A percentile compares a stretch with the other conserved stretches of the same genome.
Evolutionary conservation across 2,888 invertebrate genomes (phyloP).

Genomic region (Himalopsyche kuldschensis): DNA sequence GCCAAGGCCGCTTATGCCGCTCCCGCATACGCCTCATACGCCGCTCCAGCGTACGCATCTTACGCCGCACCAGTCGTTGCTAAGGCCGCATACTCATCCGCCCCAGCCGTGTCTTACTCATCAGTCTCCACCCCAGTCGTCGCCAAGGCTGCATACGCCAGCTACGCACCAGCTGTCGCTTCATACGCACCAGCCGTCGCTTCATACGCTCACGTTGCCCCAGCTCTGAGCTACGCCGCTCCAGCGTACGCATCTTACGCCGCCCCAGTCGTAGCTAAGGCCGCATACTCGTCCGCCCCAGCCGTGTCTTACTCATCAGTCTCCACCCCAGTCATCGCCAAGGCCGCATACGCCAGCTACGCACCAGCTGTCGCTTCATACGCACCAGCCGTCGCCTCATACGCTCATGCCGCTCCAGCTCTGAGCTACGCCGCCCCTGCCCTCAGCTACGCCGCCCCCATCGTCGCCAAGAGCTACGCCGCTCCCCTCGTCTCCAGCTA

Average conservation of each 20-base stretch:
- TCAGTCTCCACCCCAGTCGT: constrained; percentile 41
- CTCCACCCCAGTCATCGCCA: constrained; percentile 42
- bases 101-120: constrained; percentile 42
- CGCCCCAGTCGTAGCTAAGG: constrained; percentile 4
- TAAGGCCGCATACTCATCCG: constrained; percentile 50
- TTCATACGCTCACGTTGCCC: constrained; percentile 43
- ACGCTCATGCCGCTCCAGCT: constrained; percentile 42
- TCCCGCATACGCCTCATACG: neutral
- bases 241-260: neutral
- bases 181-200: constrained; percentile 36
- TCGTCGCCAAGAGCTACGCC: constrained; percentile 43
- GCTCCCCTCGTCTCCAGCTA: constrained; percentile 43
- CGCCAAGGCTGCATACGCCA: constrained; percentile 42
- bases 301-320: constrained; percentile 13
- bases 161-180: constrained; percentile 37
- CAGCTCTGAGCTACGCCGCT: constrained; percentile 32
- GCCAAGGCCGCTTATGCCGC: constrained; percentile 41
- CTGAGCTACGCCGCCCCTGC: constrained; percentile 35
- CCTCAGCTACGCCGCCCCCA: constrained; percentile 39
- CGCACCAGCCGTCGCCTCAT: constrained; percentile 40
- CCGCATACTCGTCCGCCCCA: no score
- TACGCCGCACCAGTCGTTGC: constrained; percentile 49
- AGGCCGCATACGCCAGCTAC: constrained; percentile 41
- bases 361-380: constrained; percentile 34
- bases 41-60: constrained; percentile 31